These are phyloP conservation scores for Pseudomyrmex concolor DNA, from an alignment of 1,140 invertebrate genomes.

Conservation along the genomic window DNA sequence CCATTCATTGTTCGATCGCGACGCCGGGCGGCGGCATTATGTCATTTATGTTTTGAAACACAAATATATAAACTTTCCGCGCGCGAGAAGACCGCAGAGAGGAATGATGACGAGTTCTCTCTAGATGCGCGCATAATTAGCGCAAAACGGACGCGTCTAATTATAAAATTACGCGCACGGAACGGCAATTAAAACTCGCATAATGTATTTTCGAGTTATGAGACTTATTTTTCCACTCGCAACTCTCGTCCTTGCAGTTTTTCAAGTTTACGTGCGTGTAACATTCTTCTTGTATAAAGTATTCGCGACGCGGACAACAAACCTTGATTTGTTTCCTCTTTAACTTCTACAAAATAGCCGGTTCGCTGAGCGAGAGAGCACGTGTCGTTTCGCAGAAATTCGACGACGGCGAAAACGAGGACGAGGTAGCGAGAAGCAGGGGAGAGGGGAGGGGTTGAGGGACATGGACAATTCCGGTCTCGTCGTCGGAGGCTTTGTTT, in stretches of 20 bases:
- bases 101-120: conserved; percentile 19
- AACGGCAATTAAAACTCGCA: too few species aligned
- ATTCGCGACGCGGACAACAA: too few species aligned
- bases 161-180: too few species aligned
- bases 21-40: background rate
- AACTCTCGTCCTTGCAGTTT: too few species aligned
- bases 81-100: background rate
- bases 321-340: background rate
- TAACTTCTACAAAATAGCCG: conserved; percentile 8
- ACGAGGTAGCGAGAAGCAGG: background rate
- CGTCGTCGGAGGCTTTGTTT: conserved; percentile 59
- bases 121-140: conserved; percentile 15
- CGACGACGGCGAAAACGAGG: conserved; percentile 17
- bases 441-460: background rate
- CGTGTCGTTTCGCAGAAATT: conserved; percentile 15
- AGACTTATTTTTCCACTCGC: too few species aligned
- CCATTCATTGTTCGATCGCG: background rate
- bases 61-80: conserved; percentile 13
- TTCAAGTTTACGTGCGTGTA: too few species aligned
- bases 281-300: background rate
- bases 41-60: conserved; percentile 20
- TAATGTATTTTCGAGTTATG: too few species aligned
- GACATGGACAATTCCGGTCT: conserved; percentile 22
- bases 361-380: background rate
- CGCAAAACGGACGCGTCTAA: background rate